These are phyloP conservation scores for Alces alces DNA, from an alignment of 2,113 vertebrate genomes.

Conservation along the genomic window DNA sequence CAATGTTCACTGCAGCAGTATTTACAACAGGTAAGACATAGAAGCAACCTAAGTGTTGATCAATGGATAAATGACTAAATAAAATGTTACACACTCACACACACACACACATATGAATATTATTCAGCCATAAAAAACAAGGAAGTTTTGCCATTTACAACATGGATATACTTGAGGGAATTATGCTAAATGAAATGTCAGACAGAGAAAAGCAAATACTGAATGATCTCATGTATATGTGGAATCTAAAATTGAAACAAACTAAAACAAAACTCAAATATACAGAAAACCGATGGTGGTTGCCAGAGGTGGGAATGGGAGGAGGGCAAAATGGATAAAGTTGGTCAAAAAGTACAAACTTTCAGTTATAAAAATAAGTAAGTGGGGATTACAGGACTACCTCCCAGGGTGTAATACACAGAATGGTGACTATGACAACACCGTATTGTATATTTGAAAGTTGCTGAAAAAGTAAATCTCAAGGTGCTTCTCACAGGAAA, in stretches of 20 bases:
- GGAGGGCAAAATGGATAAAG: background rate
- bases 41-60: background rate
- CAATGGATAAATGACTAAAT: background rate
- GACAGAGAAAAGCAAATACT: background rate
- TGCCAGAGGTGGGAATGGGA: background rate
- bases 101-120: background rate
- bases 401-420: background rate
- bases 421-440: background rate
- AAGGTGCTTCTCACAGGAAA: background rate
- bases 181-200: background rate
- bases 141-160: background rate
- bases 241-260: background rate
- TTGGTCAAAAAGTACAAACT: background rate
- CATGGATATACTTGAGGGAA: background rate
- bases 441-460: background rate
- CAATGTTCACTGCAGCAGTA: background rate
- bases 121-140: background rate
- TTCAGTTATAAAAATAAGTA: background rate
- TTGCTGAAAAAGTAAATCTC: background rate
- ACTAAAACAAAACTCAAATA: background rate
- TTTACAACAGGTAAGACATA: background rate
- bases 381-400: background rate
- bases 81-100: background rate
- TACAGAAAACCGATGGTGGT: background rate
- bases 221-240: background rate